These are phyloP conservation scores for Phycodurus eques DNA, from an alignment of 2,113 vertebrate species.

Conservation along the genomic window DNA sequence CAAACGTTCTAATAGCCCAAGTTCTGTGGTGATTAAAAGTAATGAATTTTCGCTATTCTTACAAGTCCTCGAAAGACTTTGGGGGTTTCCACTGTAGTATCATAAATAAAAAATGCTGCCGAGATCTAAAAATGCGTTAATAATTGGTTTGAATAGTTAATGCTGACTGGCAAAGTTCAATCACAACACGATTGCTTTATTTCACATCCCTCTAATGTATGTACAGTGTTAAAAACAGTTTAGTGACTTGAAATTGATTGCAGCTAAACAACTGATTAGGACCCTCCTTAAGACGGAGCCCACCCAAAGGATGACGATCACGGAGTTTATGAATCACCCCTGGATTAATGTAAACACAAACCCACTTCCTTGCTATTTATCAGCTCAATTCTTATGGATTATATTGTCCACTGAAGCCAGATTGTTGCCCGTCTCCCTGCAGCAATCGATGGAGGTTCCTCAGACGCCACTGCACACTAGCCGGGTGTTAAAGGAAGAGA, in stretches of 20 bases:
- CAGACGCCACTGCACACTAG: constrained; percentile 97
- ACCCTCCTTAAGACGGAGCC: constrained; percentile 96
- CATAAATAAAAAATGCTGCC: too few species aligned
- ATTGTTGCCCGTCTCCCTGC: constrained; percentile 11
- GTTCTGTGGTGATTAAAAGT: too few species aligned
- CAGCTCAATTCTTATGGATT: background rate
- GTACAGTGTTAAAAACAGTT: background rate
- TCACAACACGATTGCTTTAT: background rate
- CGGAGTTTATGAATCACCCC: constrained; percentile 97
- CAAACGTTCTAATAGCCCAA: too few species aligned
- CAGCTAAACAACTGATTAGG: constrained; percentile 93
- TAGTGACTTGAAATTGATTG: background rate
- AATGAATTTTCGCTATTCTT: too few species aligned
- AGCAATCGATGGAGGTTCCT: constrained; percentile 96
- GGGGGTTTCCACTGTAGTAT: too few species aligned
- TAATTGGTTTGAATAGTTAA: background rate
- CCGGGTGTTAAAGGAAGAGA: constrained; percentile 93
- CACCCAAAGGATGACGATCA: constrained; percentile 95
- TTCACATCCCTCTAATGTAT: background rate
- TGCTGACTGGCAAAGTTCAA: background rate
- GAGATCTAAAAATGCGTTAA: background rate
- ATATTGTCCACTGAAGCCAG: background rate
- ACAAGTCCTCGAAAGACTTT: too few species aligned
- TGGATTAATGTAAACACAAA: constrained; percentile 89
- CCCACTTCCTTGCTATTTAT: background rate